phyloP scores from a whole-genome alignment of 2,113 vertebrate genomes.

The Phaethon lepturus region DNA sequence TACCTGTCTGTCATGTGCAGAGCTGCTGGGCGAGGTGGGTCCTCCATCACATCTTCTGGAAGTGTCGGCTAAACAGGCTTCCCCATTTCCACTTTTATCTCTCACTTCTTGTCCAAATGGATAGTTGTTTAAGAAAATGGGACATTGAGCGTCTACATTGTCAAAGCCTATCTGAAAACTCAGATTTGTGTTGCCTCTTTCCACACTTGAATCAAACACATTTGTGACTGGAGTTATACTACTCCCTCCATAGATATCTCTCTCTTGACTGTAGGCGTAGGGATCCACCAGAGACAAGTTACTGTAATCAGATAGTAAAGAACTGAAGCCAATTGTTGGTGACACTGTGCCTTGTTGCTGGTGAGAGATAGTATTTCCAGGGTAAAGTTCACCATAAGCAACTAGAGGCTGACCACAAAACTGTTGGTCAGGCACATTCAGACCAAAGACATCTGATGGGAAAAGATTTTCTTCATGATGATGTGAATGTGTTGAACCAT shows the following conservation, averaged over 20 bases:
- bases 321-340: not conserved
- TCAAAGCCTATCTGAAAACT: not conserved
- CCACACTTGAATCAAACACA: not conserved
- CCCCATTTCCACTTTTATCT: not conserved
- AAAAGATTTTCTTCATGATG: not conserved
- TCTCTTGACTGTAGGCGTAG: not conserved
- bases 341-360: not conserved
- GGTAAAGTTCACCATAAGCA: not conserved
- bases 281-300: not conserved
- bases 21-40: not conserved
- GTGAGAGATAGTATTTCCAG: not conserved
- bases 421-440: not conserved
- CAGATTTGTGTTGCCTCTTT: not conserved
- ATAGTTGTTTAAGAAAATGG: not conserved
- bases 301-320: not conserved
- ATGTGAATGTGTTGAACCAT: constrained; percentile 14
- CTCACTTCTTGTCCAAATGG: not conserved
- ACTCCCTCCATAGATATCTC: not conserved
- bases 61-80: not conserved
- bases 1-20: constrained; percentile 17
- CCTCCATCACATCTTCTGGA: not conserved
- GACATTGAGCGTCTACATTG: not conserved
- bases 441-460: not conserved
- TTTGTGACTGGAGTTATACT: not conserved
- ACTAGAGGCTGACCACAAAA: not conserved